Percentiles rank a stretch among this genome's conserved stretches.
Evolutionary conservation across 2,797 vertebrate species (phyloP).

Genomic region (Chrysocyon brachyurus): DNA sequence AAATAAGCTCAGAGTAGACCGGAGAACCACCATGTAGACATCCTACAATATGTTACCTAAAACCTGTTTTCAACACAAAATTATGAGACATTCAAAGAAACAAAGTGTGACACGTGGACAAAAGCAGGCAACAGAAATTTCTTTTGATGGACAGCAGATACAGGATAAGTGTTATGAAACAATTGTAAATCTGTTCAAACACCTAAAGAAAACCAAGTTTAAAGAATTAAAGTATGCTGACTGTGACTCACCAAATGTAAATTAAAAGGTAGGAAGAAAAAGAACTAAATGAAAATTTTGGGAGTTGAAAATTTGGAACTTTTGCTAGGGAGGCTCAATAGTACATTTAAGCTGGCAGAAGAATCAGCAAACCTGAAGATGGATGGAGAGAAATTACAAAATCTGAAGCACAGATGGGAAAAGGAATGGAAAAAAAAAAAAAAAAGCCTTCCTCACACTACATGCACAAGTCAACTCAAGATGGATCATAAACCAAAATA

Average conservation of each 20-base stretch:
- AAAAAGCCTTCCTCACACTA: background rate
- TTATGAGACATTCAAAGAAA: background rate
- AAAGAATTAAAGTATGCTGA: background rate
- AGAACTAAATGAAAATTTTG: background rate
- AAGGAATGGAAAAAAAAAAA: background rate
- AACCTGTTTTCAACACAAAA: background rate
- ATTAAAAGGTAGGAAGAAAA: background rate
- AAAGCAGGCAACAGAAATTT: background rate
- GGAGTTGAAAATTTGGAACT: background rate
- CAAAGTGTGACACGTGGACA: background rate
- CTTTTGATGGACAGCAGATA: background rate
- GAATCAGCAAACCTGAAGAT: background rate
- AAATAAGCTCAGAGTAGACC: background rate
- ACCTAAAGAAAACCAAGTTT: conserved; percentile 5
- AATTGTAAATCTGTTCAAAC: background rate
- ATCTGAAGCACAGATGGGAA: background rate
- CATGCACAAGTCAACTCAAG: background rate
- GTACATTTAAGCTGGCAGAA: background rate
- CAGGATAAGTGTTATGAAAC: background rate
- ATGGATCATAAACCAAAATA: background rate
- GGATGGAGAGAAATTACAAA: background rate
- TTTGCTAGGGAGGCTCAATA: background rate
- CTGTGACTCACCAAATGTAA: background rate
- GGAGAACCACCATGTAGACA: background rate
- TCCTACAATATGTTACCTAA: background rate